Conservation (phyloP, 2,113 vertebrate species). For the Leucosticte australis region DNA sequence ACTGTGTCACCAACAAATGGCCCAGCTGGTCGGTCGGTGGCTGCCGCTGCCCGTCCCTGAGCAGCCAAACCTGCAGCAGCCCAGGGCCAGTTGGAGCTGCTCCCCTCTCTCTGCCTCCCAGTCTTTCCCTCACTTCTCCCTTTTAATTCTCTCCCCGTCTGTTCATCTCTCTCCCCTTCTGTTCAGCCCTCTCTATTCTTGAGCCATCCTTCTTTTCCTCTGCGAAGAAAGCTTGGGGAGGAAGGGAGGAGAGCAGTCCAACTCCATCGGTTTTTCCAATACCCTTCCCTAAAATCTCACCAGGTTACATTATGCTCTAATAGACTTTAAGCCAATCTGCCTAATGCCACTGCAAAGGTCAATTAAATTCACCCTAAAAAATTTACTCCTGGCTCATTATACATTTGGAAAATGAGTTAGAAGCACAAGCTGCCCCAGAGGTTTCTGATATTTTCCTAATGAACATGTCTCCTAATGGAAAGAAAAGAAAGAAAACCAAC, state of each 20-base stretch:
- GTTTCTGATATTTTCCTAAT: conserved; percentile 80
- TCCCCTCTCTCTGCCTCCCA: neutral
- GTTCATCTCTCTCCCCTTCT: conserved; percentile 42
- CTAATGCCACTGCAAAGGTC: conserved; percentile 81
- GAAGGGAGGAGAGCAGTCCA: neutral
- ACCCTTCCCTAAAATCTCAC: conserved; percentile 74
- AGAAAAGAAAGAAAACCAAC: neutral
- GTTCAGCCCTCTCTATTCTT: conserved; percentile 53
- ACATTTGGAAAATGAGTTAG: conserved; percentile 81
- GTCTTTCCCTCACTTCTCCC: neutral
- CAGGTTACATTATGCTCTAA: conserved; percentile 75
- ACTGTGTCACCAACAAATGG: neutral
- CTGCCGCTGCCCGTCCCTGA: neutral
- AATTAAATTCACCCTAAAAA: conserved; percentile 86
- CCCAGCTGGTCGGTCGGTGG: neutral
- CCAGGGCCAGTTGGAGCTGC: neutral
- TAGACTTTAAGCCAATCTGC: conserved; percentile 79
- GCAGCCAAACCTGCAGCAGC: neutral
- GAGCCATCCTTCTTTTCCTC: conserved; percentile 38
- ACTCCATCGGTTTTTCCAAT: conserved; percentile 55
- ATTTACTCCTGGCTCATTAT: conserved; percentile 81
- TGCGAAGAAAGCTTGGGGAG: conserved; percentile 26
- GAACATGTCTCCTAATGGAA: conserved; percentile 69
- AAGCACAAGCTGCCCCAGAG: conserved; percentile 77
- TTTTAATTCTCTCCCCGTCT: conserved; percentile 37